Percentiles rank a stretch among this genome's conserved stretches.
phyloP scores from a whole-genome alignment of 2,888 invertebrate genomes.

The Geophilus truncorum region DNA sequence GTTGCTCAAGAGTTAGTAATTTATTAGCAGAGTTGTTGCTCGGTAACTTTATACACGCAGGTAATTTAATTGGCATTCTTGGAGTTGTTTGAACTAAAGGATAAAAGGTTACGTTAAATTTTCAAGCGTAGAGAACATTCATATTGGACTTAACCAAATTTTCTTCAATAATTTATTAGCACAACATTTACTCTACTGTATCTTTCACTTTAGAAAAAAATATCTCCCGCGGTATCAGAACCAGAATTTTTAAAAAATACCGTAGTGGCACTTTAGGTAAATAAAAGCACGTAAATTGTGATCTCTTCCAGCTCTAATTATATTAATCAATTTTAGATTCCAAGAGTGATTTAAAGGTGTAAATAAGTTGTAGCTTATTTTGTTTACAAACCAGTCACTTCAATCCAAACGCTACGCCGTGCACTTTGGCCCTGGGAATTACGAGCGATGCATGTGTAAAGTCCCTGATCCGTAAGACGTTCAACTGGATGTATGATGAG shows the following conservation, averaged over 20 bases:
- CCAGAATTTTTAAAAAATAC: too few species aligned
- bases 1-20: not conserved
- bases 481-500: conserved; percentile 35
- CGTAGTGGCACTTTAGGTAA: too few species aligned
- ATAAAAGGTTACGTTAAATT: not conserved
- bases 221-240: too few species aligned
- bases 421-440: conserved; percentile 37
- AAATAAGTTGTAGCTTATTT: not conserved
- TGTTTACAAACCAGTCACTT: conserved; percentile 35
- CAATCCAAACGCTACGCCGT: conserved; percentile 36
- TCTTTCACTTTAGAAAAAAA: not conserved
- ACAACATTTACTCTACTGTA: too few species aligned
- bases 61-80: not conserved
- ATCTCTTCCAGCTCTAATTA: too few species aligned
- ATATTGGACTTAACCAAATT: not conserved
- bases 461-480: conserved; percentile 35
- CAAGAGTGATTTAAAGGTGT: not conserved
- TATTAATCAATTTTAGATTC: too few species aligned
- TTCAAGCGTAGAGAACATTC: not conserved
- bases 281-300: too few species aligned
- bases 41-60: too few species aligned
- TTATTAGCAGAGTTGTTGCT: too few species aligned
- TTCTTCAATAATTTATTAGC: not conserved
- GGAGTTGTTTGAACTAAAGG: not conserved
- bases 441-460: conserved; percentile 36